Conservation (phyloP, 2,113 vertebrate genomes). For the Strix aluco region DNA sequence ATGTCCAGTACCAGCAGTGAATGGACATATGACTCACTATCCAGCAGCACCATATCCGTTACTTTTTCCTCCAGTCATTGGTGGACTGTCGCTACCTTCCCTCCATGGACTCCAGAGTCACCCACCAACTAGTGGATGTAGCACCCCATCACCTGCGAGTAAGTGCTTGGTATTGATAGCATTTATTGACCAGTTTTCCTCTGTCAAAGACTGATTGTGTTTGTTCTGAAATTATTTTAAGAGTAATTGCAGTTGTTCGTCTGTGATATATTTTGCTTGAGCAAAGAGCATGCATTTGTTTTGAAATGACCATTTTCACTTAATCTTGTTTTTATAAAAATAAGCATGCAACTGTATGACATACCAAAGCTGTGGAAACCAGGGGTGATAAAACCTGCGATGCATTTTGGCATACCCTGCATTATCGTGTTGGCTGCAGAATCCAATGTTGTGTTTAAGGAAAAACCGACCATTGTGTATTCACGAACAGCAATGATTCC, state of each 20-base stretch:
- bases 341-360: not conserved
- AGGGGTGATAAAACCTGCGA: not conserved
- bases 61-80: constrained; percentile 90
- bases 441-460: not conserved
- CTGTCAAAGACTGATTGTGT: not conserved
- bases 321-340: not conserved
- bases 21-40: constrained; percentile 91
- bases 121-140: constrained; percentile 83
- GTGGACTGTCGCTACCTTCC: constrained; percentile 85
- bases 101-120: constrained; percentile 83
- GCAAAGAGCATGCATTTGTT: not conserved
- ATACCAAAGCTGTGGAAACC: not conserved
- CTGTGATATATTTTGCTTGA: not conserved
- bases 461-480: not conserved
- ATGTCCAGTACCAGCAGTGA: constrained; percentile 82
- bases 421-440: not conserved
- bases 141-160: constrained; percentile 90
- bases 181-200: not conserved
- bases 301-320: not conserved
- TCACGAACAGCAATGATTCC: not conserved
- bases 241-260: not conserved
- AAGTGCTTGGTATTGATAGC: constrained; percentile 66
- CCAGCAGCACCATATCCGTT: constrained; percentile 86
- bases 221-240: not conserved
- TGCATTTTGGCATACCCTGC: not conserved